Conservation (phyloP, 92 coral and sea anemone genomes). For the Parazoanthus darwini region DNA sequence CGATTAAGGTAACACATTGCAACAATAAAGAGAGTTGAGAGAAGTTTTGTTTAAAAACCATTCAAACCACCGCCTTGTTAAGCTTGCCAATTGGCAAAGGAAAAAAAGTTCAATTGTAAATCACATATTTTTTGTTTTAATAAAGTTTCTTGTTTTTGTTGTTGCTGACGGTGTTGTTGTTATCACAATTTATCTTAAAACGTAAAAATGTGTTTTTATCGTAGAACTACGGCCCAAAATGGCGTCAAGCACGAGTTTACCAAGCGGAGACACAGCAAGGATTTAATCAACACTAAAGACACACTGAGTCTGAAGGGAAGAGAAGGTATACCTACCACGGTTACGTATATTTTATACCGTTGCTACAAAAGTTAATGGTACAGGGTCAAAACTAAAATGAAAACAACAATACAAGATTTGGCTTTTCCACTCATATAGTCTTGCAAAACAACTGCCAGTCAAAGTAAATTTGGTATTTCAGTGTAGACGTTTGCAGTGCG, state of each 20-base stretch:
- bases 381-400: not conserved
- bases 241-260: conserved; percentile 78
- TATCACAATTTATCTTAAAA: no score
- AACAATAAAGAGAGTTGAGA: not conserved
- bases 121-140: no score
- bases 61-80: no score
- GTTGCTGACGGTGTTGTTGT: no score
- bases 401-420: not conserved
- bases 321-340: conserved; percentile 65
- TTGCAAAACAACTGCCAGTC: no score
- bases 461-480: not conserved
- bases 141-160: no score
- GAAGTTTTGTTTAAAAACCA: not conserved
- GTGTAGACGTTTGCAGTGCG: not conserved
- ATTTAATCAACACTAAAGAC: conserved; percentile 70
- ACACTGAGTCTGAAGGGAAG: conserved; percentile 85
- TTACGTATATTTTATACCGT: not conserved
- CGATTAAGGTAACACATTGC: conserved; percentile 58
- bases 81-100: no score
- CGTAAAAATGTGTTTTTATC: not conserved
- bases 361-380: not conserved
- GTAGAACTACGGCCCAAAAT: conserved; percentile 61
- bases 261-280: conserved; percentile 84
- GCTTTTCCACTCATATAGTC: no score
- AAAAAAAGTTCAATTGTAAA: no score